Evolutionary conservation across 2,888 invertebrate genomes (phyloP), one percentile per base, ranked within the genome.

Genomic region (Papilio demoleus): DNA sequence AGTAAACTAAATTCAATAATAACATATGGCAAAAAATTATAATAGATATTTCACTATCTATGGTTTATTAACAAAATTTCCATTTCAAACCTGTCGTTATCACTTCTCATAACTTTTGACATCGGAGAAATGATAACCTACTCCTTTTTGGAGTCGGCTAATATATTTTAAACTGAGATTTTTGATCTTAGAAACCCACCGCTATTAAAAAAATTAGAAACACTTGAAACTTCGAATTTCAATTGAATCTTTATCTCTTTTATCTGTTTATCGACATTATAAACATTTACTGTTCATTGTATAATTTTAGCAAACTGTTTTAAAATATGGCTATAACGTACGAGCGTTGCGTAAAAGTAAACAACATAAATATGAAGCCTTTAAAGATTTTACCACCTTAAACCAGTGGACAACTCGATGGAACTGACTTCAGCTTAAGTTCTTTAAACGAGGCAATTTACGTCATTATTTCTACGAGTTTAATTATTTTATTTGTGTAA

Each of bases 361-460:
- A 50, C 24, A 50, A 27, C 11, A 22, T 19, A 50, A 50, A 24
- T 53, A n/a, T 40, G 17, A 65, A 56, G 27, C 17, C 22, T 50
- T 67, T 60, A n/a, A 40, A 53, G 17, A 12, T 31, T 60, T 24
- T 27, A 67, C 60, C 60, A 24, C 61, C 19, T 17, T 9, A 31
- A 67, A 67, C 67, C 62, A 62, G 67, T 62, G 42, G 17, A 19
- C 14, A 40, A 34, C 67, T 62, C 24, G 67, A 62, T 62, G 42
- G 12, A 62, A 56, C 67, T 56, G 53, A 67, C 56, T 56, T 61
- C 14, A 67, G 36, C n/a, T 42, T 40, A 56, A 17, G 24, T 56
- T 22, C n/a, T 14, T 61, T 61, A 62, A 67, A 67, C 67, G 53
- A 67, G 56, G n/a, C 62, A 56, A n/a, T 56, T 67, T 62, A 53